These are phyloP conservation scores for Tetragnatha versicolor DNA, from an alignment of 1,140 invertebrate species.

Conservation along the genomic window DNA sequence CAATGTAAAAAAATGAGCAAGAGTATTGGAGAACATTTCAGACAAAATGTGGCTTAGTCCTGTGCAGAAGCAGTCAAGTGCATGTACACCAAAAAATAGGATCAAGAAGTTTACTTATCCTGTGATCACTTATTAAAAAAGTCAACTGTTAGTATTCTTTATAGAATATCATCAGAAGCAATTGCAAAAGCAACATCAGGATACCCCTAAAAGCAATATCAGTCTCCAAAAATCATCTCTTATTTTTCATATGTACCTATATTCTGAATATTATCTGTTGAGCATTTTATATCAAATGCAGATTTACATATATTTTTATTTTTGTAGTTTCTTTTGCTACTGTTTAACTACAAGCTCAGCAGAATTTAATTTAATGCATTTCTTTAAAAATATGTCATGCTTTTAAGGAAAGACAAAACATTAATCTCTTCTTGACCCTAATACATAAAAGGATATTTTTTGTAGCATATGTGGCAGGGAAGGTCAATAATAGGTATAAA, in stretches of 20 bases:
- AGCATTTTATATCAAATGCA: not conserved
- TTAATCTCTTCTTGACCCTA: conserved; percentile 9
- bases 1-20: not conserved
- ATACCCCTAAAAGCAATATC: too few species aligned
- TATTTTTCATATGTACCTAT: too few species aligned
- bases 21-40: not conserved
- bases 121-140: too few species aligned
- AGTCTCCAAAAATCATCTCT: too few species aligned
- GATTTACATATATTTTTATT: not conserved
- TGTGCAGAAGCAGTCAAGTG: conserved; percentile 29
- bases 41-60: not conserved
- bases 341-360: not conserved
- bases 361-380: not conserved
- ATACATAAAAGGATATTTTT: not conserved
- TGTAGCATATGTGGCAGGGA: not conserved
- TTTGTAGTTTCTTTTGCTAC: not conserved
- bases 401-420: not conserved
- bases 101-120: conserved; percentile 20
- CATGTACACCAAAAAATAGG: conserved; percentile 16
- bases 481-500: not conserved
- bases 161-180: too few species aligned
- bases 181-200: too few species aligned
- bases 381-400: not conserved
- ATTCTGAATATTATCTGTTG: not conserved
- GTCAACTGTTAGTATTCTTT: too few species aligned